Evolutionary conservation across 2,888 invertebrate genomes (phyloP), one percentile per base, ranked within the genome.

Genomic region (Dermolepida albohirtum): DNA sequence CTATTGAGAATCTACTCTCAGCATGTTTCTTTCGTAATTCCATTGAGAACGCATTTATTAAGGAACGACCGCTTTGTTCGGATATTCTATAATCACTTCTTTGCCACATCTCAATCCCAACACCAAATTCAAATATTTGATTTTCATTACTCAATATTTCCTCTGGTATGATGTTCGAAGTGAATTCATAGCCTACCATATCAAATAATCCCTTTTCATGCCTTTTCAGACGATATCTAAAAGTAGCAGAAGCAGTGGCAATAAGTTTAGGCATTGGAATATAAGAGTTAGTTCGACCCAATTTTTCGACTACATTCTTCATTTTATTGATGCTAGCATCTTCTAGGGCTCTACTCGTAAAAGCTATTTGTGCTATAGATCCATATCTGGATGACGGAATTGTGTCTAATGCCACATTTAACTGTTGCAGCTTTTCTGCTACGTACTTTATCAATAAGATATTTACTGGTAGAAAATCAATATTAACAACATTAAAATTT

Each of bases 201-300:
- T 49, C 49, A 8, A 1, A 11, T n/a, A n/a, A 10, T 17, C 49
- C 49, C 7, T 22, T 4, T 17, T 49, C 49, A n/a, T 49, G 22
- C 7, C 49, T 8, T 22, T 49, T 49, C 1, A 49, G 8, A 16
- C 49, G 49, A n/a, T 49, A 49, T 49, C 49, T 49, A 49, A 49
- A 49, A 4, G 22, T 22, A 11, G 49, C 49, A 22, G 49, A 49
- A 6, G 49, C 49, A 49, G 6, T 11, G 16, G n/a, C 49, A 22
- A 49, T 49, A 5, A 2, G 12, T 49, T 22, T 49, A 49, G 49
- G 49, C 49, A 49, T 49, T 2, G 5, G 22, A 5, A 17, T 49
- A 49, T 17, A 49, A 11, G 22, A 22, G 22, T 49, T 49, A 2
- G 49, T 49, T 16, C 22, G 17, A 8, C 49, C 22, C 22, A 49